Percentiles rank a stretch among this genome's conserved stretches.
These are phyloP conservation scores for Euclidia mi DNA, from an alignment of 2,888 invertebrate genomes.

Conservation along the genomic window DNA sequence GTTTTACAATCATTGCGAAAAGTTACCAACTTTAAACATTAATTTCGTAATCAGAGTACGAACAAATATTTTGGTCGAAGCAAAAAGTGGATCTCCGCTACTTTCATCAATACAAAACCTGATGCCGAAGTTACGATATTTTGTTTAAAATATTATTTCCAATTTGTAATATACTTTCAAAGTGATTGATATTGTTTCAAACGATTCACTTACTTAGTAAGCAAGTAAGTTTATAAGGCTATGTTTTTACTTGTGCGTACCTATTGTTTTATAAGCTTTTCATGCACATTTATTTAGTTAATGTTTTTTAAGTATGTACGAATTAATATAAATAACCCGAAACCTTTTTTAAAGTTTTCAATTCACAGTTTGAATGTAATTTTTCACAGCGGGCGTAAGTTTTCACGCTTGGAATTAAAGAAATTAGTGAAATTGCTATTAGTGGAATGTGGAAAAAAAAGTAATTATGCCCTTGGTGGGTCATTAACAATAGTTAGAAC, in stretches of 20 bases:
- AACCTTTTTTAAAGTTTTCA: constrained; percentile 25
- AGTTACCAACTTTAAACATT: constrained; percentile 57
- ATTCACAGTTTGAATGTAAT: constrained; percentile 43
- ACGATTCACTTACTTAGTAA: neutral
- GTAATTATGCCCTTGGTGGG: constrained; percentile 85
- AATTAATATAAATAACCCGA: constrained; percentile 15
- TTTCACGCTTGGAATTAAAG: constrained; percentile 69
- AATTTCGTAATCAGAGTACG: constrained; percentile 53
- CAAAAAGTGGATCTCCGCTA: constrained; percentile 30
- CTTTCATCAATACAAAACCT: constrained; percentile 36
- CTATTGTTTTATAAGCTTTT: too few relatives aligned
- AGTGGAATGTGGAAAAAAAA: constrained; percentile 81
- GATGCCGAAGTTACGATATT: constrained; percentile 29
- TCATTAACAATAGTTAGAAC: constrained; percentile 86
- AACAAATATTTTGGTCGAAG: constrained; percentile 49
- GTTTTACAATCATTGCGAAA: constrained; percentile 59
- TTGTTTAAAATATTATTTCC: constrained; percentile 25
- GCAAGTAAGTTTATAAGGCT: neutral
- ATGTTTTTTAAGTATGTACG: too few relatives aligned
- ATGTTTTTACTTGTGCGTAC: neutral
- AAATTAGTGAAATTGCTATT: constrained; percentile 85
- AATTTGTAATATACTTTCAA: constrained; percentile 25
- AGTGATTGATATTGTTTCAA: constrained; percentile 17
- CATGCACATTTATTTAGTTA: too few relatives aligned
- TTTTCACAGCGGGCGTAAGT: constrained; percentile 44